These are phyloP conservation scores for Limenitis camilla DNA, from an alignment of 2,888 invertebrate species.

Conservation along the genomic window DNA sequence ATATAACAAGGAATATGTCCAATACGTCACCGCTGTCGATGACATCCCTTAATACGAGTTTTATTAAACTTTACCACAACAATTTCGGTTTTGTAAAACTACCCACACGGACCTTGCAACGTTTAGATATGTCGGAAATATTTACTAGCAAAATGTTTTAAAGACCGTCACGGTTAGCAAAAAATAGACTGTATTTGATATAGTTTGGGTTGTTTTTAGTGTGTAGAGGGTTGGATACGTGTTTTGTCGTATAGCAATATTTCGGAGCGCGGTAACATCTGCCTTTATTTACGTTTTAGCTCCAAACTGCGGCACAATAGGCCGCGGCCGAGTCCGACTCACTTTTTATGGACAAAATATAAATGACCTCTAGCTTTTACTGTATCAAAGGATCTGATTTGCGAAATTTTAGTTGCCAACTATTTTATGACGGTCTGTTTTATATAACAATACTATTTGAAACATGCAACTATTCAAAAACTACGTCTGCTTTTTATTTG, in stretches of 20 bases:
- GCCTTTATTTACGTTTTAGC: slow-evolving; percentile 73
- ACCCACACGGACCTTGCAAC: slow-evolving; percentile 54
- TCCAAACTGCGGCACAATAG: slow-evolving; percentile 65
- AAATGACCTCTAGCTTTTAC: slow-evolving; percentile 46
- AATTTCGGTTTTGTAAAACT: slow-evolving; percentile 69
- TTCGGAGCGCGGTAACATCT: slow-evolving; percentile 70
- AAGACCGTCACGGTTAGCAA: background rate
- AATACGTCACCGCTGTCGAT: slow-evolving; percentile 46
- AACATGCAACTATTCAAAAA: background rate
- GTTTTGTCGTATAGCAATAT: slow-evolving; percentile 34
- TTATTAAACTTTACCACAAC: slow-evolving; percentile 62
- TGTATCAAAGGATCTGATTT: slow-evolving; percentile 11
- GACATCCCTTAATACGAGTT: slow-evolving; percentile 62
- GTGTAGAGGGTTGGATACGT: slow-evolving; percentile 23
- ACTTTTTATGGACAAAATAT: slow-evolving; percentile 43
- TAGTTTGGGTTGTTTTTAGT: slow-evolving; percentile 29
- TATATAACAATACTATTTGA: slow-evolving; percentile 3
- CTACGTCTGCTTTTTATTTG: background rate
- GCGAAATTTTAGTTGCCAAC: slow-evolving; percentile 3
- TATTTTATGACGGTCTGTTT: slow-evolving; percentile 10
- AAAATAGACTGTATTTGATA: slow-evolving; percentile 23
- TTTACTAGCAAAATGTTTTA: slow-evolving; percentile 23
- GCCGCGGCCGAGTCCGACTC: slow-evolving; percentile 43
- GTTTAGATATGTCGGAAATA: slow-evolving; percentile 33
- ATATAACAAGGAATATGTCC: background rate